Conservation (phyloP, 2,113 vertebrate species). For the Mionectes macconnelli region DNA sequence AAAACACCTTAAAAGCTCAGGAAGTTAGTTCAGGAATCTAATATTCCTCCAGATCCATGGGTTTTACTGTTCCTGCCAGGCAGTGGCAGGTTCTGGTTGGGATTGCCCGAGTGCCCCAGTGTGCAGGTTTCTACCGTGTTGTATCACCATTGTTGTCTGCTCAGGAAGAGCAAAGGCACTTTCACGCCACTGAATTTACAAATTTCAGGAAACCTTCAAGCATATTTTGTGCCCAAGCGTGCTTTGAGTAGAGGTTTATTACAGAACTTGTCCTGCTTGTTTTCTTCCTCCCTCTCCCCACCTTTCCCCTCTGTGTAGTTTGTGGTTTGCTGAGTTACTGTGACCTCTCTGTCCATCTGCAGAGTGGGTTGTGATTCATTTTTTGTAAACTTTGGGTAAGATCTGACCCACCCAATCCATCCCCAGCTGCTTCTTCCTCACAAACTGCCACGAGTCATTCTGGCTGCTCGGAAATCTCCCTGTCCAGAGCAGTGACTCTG, state of each 20-base stretch:
- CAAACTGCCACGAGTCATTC: neutral
- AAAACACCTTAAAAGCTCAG: neutral
- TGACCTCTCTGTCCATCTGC: neutral
- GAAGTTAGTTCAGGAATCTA: neutral
- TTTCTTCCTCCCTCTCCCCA: neutral
- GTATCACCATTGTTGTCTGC: neutral
- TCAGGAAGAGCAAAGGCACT: neutral
- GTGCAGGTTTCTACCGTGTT: neutral
- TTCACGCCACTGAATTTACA: neutral
- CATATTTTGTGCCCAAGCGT: neutral
- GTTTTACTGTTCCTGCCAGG: neutral
- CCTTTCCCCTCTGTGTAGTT: neutral
- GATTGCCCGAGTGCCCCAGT: neutral
- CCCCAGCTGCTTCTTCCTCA: neutral
- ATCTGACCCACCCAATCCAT: neutral
- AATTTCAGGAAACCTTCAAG: neutral
- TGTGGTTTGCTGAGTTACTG: neutral
- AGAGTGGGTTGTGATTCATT: neutral
- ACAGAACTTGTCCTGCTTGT: neutral
- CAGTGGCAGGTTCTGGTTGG: neutral
- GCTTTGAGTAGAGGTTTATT: neutral
- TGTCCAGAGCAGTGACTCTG: neutral
- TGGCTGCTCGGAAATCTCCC: rapidly evolving
- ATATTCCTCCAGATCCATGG: neutral
- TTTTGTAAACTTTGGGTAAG: neutral